Evolutionary conservation across 1,140 invertebrate genomes (phyloP), one percentile per base, ranked within the genome.

Genomic region (Laupala kohalensis): DNA sequence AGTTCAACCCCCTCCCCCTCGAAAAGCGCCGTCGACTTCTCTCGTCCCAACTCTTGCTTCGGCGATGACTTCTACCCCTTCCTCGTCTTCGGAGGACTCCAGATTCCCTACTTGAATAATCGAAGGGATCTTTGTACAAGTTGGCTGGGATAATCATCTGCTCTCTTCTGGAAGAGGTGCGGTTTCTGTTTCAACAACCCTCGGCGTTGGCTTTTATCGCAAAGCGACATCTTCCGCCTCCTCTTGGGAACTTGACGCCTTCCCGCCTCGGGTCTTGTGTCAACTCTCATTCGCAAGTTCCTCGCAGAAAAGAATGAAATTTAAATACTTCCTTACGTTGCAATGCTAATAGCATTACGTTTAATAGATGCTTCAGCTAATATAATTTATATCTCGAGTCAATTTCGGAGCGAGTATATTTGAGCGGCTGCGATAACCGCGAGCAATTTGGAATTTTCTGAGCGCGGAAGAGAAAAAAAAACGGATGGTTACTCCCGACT

Each of bases 331-430:
- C 37, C 37, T 53, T 53, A 53, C 37, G 9, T 19, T 53, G 37
- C 37, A 53, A 53, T 13, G 37, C 37, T 53, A 53, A 53, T 53
- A 53, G 37, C 37, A 53, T 53, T 53, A 53, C 37, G 19, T 53
- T 53, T 66, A 66, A 27, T 27, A 66, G 64, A 27, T 66, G 23
- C 26, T 66, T 25, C 23, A 70, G 69, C 37, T 70, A 70, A 70
- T 70, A 53, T 70, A 70, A 70, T 70, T 70, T 53, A 70, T 70
- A 64, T 26, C 13, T 12, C 23, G 30, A 70, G 69, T 70, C 69
- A 70, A 70, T 70, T 70, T 68, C 25, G 12, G 69, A 53, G 37
- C 9, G 28, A 70, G 69, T 30, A 25, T 70, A 70, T 53, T 70
- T 64, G n/a, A 53, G 30, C 26, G 25, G 29, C 19, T n/a, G 37